Base-by-base conservation (phyloP, 2,888 invertebrate species). In the Criorhina ranunculi region DNA sequence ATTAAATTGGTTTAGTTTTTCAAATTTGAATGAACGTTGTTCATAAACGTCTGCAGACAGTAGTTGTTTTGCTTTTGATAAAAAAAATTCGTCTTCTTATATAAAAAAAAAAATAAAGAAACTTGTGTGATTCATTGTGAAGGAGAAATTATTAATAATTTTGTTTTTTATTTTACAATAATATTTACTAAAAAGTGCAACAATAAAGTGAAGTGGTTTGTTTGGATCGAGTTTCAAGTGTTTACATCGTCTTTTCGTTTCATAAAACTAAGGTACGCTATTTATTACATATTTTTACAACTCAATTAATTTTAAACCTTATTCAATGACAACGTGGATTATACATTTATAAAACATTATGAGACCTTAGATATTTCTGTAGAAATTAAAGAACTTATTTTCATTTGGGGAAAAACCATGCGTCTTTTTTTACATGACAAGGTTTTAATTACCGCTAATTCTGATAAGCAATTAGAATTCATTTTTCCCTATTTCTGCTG, bases 1-100 rank as follows among this genome's bases (percentile, higher is more conserved):
- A 42, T 49, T 62, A 75, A 81, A 69, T 69, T 62, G 80, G n/a
- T 37, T 62, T 75, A 35, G 1, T 44, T 60, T n/a, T 12, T 15
- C 24, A 35, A 8, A n/a, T n/a, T 37, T 31, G 46, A 70, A n/a
- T 62, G 37, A 29, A 9, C 17, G 24, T 72, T 57, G 57, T 29
- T 33, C 42, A 35, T 64, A 57, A 31, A 64, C 49, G 64, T 64
- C 5, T 8, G n/a, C 29, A 46, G 70, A 29, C 46, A 55, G 55
- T 24, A 62, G 19, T 3, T 11, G 1, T 12, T 64, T 51, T 42
- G 12, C 8, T 60, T 5, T 24, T 40, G 77, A 72, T 72, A 64
- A 49, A 53, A 8, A 8, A 17, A 42, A 17, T 40, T 55, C n/a
- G n/a, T n/a, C 8, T 60, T 5, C 15, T 40, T 69, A 72, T 72